Conservation (phyloP, 2,797 vertebrate species). For the Notoglanidium macrostoma region DNA sequence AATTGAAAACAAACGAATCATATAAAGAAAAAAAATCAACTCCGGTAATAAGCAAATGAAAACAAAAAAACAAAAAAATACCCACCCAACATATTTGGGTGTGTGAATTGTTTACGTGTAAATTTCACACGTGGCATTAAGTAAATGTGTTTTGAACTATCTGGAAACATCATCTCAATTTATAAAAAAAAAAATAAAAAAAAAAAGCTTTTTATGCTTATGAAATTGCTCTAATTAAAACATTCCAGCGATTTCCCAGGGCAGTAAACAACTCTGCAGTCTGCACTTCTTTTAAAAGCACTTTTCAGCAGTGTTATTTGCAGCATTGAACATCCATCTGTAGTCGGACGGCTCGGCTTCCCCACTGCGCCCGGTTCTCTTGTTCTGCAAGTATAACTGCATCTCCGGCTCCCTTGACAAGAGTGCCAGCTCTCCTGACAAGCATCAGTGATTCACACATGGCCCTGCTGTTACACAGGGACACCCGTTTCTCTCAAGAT, state of each 20-base stretch:
- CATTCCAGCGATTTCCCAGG: neutral
- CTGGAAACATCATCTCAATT: neutral
- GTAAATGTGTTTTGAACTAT: neutral
- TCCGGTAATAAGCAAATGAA: neutral
- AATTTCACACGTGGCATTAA: neutral
- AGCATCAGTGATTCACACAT: conserved; percentile 59
- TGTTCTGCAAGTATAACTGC: conserved; percentile 56
- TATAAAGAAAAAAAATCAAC: neutral
- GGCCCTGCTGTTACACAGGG: conserved; percentile 51
- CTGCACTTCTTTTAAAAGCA: conserved; percentile 31
- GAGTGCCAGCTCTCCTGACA: conserved; percentile 59
- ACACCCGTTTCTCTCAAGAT: conserved; percentile 55
- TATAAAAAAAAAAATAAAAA: no score
- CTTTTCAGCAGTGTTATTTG: conserved; percentile 40
- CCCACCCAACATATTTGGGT: neutral
- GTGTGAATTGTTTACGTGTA: neutral
- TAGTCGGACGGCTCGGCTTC: conserved; percentile 48
- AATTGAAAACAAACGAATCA: neutral
- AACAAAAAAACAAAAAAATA: neutral
- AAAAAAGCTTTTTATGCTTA: neutral
- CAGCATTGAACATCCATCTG: conserved; percentile 46
- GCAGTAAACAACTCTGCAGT: conserved; percentile 16
- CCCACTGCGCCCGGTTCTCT: conserved; percentile 54
- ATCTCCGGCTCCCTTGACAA: conserved; percentile 65
- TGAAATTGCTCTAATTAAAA: neutral